Evolutionary conservation across 2,797 vertebrate genomes (phyloP).

Genomic region (Sebastes goodei): DNA sequence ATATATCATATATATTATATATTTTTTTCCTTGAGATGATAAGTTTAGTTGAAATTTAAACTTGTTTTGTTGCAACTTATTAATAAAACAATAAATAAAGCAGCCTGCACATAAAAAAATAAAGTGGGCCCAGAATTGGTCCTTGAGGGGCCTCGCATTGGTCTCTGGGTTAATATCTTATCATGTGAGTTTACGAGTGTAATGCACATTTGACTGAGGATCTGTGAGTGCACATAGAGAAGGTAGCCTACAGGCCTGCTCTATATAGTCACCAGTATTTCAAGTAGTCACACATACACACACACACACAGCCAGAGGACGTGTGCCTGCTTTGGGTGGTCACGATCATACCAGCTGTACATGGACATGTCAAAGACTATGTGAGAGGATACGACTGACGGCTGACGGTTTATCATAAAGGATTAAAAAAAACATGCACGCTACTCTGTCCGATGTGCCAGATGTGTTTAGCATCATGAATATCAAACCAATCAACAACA

Average conservation of each 20-base stretch:
- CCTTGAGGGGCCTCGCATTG: background rate
- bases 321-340: constrained; percentile 11
- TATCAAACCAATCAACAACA: constrained; percentile 3
- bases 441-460: background rate
- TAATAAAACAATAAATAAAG: no score
- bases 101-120: background rate
- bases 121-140: background rate
- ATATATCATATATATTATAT: no score
- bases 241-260: constrained; percentile 2
- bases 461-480: constrained; percentile 8
- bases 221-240: background rate
- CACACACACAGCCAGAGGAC: background rate
- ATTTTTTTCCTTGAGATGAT: no score
- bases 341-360: constrained; percentile 27
- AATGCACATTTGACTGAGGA: background rate
- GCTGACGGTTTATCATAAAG: constrained; percentile 19
- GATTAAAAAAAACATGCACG: background rate
- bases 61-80: no score
- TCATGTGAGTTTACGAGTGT: background rate
- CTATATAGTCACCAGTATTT: constrained; percentile 13
- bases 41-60: no score
- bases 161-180: background rate
- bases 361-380: constrained; percentile 1
- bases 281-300: background rate
- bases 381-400: constrained; percentile 13